These are phyloP conservation scores for Maconellicoccus hirsutus DNA, from an alignment of 1,140 invertebrate genomes.

Conservation along the genomic window DNA sequence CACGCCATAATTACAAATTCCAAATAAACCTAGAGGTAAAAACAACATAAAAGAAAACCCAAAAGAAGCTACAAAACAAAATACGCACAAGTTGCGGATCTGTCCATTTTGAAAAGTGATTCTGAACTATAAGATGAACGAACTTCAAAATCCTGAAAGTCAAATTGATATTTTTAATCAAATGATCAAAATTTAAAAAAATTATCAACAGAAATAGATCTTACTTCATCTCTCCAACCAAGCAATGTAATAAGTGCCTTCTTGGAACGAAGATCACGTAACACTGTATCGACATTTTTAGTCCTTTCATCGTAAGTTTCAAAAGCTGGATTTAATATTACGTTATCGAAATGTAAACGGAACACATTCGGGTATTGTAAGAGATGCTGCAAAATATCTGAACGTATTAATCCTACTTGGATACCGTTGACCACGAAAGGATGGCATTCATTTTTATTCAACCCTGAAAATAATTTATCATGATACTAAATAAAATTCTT, in stretches of 20 bases:
- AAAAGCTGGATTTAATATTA: constrained; percentile 72
- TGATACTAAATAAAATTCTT: not conserved
- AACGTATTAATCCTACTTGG: constrained; percentile 74
- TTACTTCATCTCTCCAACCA: constrained; percentile 83
- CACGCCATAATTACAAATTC: constrained; percentile 83
- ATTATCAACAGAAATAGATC: not conserved
- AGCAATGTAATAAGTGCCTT: constrained; percentile 55
- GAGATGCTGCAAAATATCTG: constrained; percentile 66
- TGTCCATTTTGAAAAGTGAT: constrained; percentile 76
- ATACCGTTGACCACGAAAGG: constrained; percentile 76
- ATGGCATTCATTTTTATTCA: constrained; percentile 59
- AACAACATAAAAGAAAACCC: constrained; percentile 6
- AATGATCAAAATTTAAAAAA: constrained; percentile 6
- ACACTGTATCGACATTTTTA: constrained; percentile 60
- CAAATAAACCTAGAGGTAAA: constrained; percentile 57
- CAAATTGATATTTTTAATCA: constrained; percentile 21
- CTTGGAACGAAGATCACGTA: constrained; percentile 55
- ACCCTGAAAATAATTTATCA: constrained; percentile 49
- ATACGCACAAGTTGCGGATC: constrained; percentile 71
- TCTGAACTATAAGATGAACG: constrained; percentile 53
- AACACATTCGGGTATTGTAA: constrained; percentile 68
- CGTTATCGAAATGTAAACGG: constrained; percentile 43
- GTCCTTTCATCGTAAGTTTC: constrained; percentile 69
- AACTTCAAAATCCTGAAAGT: constrained; percentile 68
- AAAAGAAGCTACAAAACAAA: not conserved